A percentile compares a stretch with the other conserved stretches of the same genome.
Evolutionary conservation across 2,113 vertebrate genomes (phyloP).

Genomic region (Pygathrix nemaeus): DNA sequence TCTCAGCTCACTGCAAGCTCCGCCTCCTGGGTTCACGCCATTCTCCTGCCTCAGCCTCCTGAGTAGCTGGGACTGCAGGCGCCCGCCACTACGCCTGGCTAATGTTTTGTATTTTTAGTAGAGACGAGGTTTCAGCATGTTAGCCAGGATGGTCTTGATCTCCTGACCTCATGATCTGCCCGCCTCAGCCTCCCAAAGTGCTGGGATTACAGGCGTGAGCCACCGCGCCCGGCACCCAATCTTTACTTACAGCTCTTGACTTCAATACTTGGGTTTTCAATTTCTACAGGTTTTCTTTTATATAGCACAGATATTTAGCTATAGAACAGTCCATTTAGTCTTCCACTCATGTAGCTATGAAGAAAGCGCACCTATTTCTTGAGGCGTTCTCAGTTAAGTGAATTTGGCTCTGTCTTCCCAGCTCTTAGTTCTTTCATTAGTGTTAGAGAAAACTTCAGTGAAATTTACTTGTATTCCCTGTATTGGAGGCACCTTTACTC

Average conservation of each 20-base stretch:
- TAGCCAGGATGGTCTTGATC: no score
- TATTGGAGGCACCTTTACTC: constrained; percentile 50
- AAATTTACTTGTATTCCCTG: constrained; percentile 72
- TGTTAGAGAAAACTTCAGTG: constrained; percentile 70
- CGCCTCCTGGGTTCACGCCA: no score
- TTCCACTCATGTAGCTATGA: constrained; percentile 74
- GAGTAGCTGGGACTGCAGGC: no score
- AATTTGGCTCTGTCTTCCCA: constrained; percentile 74
- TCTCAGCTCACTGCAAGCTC: no score
- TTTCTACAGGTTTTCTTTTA: constrained; percentile 75
- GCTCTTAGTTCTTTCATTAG: constrained; percentile 78
- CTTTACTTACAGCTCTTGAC: constrained; percentile 73
- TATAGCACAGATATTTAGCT: constrained; percentile 58
- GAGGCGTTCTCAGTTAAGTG: constrained; percentile 74
- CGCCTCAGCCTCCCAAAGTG: no score
- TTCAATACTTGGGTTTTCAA: constrained; percentile 75
- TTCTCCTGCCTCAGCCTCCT: no score
- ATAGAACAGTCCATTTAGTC: constrained; percentile 74
- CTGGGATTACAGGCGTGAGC: no score
- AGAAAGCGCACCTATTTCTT: constrained; percentile 78
- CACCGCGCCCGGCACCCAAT: neutral
- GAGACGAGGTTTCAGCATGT: no score
- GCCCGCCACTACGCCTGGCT: no score
- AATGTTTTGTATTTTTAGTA: no score
- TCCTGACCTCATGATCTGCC: no score